phyloP scores from a whole-genome alignment of 2,113 vertebrate genomes.

The Romanogobio albipinnatus region DNA sequence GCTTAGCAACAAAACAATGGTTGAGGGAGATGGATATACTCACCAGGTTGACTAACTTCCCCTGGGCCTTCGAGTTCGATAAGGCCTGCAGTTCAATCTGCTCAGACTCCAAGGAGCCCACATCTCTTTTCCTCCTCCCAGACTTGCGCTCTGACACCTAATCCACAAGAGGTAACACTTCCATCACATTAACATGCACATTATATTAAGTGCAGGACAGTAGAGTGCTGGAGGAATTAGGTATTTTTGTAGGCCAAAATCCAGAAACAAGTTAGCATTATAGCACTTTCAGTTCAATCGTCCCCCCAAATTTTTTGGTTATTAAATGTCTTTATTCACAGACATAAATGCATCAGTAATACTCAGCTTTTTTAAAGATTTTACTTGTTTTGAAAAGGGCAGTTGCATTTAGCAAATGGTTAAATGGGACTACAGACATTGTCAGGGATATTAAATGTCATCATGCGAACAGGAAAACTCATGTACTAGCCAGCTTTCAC shows the following conservation, averaged over 20 bases:
- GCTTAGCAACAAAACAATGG: conserved; percentile 44
- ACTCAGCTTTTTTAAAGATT: not conserved
- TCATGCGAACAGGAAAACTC: not conserved
- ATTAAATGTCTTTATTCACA: not conserved
- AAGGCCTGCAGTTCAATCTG: conserved; percentile 46
- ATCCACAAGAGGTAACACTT: not conserved
- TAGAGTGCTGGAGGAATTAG: not conserved
- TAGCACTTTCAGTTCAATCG: not conserved
- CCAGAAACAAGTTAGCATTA: not conserved
- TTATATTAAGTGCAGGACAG: conserved; percentile 2
- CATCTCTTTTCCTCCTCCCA: conserved; percentile 69
- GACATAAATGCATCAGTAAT: not conserved
- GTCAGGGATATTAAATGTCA: not conserved
- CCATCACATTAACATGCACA: conserved; percentile 6
- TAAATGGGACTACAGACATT: not conserved
- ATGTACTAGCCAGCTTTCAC: not conserved
- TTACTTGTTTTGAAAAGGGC: no score
- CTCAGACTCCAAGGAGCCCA: not conserved
- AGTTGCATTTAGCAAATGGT: not conserved
- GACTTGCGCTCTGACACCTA: conserved; percentile 64
- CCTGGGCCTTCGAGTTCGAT: conserved; percentile 68
- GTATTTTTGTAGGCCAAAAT: not conserved
- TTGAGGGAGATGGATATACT: conserved; percentile 53
- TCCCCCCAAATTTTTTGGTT: not conserved
- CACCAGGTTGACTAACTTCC: conserved; percentile 72